Base-by-base conservation (phyloP, 2,113 vertebrate genomes). In the Pteropus alecto region DNA sequence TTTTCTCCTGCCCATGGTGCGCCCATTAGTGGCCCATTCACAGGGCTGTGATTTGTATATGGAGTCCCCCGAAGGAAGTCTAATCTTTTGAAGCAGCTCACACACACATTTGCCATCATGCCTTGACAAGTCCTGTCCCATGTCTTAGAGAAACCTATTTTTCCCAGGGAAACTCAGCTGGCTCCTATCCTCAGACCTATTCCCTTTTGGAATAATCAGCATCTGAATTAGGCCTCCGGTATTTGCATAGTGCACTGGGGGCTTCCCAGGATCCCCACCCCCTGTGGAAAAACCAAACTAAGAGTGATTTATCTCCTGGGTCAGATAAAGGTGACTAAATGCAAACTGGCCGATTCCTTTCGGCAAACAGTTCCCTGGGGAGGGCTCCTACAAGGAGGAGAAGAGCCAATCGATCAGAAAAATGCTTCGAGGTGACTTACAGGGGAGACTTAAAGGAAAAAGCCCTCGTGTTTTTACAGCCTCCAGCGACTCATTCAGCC, bases 221-320 rank as follows among this genome's bases (percentile, higher is more conserved):
- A 1, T 60, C 51, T 26, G 93, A 65, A 60, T 87, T 51, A 74
- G 24, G 67, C 54, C 61, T 56, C 63, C 3, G 5, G 73, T 22
- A 33, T 38, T 77, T 6, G 56, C 5, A 13, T 1, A 12, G 5
- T 7, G 70, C 70, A 3, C 30, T 11, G 2, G 1, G 7, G 73
- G 68, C 77, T n/a, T 85, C 89, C 92, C 51, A 63, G 92, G 79
- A 21, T 30, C 24, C 18, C 35, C 33, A 13, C 56, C 54, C 93
- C 48, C 63, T 16, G 41, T 4, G 16, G 93, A 65, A 73, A 76
- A 91, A 33, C 79, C 71, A 41, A 24, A 74, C 22, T 13, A n/a
- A 96, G 97, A 97, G 97, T 98, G 98, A 96, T 98, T 96, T 87
- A 96, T 93, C 96, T 97, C 96, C 76, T 87, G 93, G 96, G 97